Evolutionary conservation across 2,888 invertebrate species (phyloP).

Genomic region (Margaritifera margaritifera): DNA sequence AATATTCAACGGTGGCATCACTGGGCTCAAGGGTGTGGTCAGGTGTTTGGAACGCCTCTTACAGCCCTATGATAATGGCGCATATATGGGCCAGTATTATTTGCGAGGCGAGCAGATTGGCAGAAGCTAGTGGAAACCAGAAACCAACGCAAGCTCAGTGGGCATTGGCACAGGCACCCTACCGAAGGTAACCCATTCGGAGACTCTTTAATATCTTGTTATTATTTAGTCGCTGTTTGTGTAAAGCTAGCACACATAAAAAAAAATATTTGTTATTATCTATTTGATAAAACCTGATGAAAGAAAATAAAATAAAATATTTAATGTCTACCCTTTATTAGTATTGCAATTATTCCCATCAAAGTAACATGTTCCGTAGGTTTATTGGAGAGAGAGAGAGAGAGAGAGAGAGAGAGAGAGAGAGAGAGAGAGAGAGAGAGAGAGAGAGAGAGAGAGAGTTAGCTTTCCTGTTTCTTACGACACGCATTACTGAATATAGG

Average conservation of each 20-base stretch:
- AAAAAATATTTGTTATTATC: no score
- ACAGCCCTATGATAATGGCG: slow-evolving; percentile 56
- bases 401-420: no score
- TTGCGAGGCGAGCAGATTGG: slow-evolving; percentile 42
- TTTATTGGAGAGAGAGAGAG: no score
- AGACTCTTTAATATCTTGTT: not conserved
- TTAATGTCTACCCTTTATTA: no score
- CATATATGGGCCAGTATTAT: slow-evolving; percentile 55
- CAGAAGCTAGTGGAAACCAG: slow-evolving; percentile 36
- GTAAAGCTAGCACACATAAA: no score
- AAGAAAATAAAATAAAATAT: not conserved
- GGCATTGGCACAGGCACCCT: slow-evolving; percentile 51
- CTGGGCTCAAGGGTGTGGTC: slow-evolving; percentile 32
- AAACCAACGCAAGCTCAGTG: slow-evolving; percentile 35
- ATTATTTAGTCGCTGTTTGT: not conserved
- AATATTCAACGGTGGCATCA: slow-evolving; percentile 26
- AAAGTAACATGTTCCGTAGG: no score
- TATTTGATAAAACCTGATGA: not conserved
- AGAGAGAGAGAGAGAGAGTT: no score
- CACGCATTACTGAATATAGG: no score
- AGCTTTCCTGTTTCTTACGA: no score
- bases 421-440: no score
- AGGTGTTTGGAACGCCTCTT: slow-evolving; percentile 58
- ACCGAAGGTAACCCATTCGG: slow-evolving; percentile 41
- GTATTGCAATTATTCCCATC: no score